A percentile compares a stretch with the other conserved stretches of the same genome.
These are phyloP conservation scores for Lepisosteus osseus DNA, from an alignment of 2,113 vertebrate species.

Conservation along the genomic window DNA sequence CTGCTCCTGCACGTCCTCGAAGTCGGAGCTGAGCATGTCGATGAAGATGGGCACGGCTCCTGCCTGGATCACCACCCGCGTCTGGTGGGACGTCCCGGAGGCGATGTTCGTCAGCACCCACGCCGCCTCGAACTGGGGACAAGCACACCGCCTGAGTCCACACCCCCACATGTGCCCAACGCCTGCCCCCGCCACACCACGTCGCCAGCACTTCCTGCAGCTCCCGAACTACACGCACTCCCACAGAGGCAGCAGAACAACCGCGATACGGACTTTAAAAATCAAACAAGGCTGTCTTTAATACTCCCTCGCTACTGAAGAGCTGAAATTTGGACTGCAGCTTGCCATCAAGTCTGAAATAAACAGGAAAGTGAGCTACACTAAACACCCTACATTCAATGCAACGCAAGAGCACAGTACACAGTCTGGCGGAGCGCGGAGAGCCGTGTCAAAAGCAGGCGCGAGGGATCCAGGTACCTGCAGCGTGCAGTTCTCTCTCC, in stretches of 20 bases:
- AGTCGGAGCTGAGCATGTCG: conserved; percentile 92
- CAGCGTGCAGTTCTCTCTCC: conserved; percentile 95
- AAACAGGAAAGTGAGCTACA: too few relatives aligned
- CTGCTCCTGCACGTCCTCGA: conserved; percentile 97
- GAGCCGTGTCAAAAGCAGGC: too few relatives aligned
- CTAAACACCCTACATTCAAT: too few relatives aligned
- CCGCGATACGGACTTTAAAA: too few relatives aligned
- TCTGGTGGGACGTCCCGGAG: conserved; percentile 95
- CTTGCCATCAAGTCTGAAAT: neutral
- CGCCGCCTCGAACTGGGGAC: conserved; percentile 89
- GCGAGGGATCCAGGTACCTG: conserved; percentile 67
- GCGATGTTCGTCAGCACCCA: conserved; percentile 98
- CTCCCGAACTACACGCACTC: too few relatives aligned
- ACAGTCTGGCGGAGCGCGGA: too few relatives aligned
- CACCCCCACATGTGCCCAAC: too few relatives aligned
- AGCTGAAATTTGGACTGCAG: neutral
- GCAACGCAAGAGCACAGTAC: too few relatives aligned
- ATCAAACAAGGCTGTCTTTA: too few relatives aligned
- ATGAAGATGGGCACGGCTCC: conserved; percentile 97
- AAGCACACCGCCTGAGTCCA: conserved; percentile 11
- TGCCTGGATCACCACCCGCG: conserved; percentile 93
- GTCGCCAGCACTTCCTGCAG: too few relatives aligned
- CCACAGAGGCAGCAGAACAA: too few relatives aligned
- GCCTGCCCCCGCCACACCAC: too few relatives aligned
- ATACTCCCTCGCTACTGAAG: neutral